Evolutionary conservation across 2,797 vertebrate genomes (phyloP).

Genomic region (Pangasius krempfi): DNA sequence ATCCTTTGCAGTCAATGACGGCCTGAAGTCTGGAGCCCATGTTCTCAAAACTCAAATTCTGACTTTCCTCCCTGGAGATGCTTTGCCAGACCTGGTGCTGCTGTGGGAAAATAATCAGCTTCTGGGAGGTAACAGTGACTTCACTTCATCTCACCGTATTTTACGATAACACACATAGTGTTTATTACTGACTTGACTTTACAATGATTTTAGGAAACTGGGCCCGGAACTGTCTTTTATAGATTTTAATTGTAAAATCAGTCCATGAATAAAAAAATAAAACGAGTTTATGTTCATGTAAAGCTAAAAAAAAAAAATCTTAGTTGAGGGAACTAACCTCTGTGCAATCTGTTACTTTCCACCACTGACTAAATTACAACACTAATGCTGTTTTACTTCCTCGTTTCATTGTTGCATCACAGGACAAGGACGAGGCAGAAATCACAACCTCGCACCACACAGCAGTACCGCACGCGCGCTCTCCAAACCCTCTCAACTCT

Average conservation of each 20-base stretch:
- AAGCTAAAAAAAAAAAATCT: neutral
- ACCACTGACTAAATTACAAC: neutral
- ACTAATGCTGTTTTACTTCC: neutral
- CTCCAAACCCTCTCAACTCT: neutral
- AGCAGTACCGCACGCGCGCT: neutral
- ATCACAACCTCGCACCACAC: neutral
- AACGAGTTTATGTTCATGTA: neutral
- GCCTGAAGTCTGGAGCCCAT: too few species aligned
- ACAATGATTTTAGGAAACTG: neutral
- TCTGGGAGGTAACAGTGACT: neutral
- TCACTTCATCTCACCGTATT: neutral
- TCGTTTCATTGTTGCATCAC: slow-evolving; percentile 40
- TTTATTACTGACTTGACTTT: too few species aligned
- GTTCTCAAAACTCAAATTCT: too few species aligned
- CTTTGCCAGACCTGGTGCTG: too few species aligned
- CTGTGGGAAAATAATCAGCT: neutral
- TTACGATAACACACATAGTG: too few species aligned
- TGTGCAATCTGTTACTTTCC: slow-evolving; percentile 19
- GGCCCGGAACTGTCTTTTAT: too few species aligned
- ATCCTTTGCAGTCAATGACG: too few species aligned
- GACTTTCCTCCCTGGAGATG: too few species aligned
- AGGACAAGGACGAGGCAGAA: neutral
- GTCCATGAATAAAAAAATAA: neutral
- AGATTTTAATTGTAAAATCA: neutral
- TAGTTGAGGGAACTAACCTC: neutral